Evolutionary conservation across 2,888 invertebrate species (phyloP), one percentile per base, ranked within the genome.

Genomic region (Drosophila hawaiiensis): DNA sequence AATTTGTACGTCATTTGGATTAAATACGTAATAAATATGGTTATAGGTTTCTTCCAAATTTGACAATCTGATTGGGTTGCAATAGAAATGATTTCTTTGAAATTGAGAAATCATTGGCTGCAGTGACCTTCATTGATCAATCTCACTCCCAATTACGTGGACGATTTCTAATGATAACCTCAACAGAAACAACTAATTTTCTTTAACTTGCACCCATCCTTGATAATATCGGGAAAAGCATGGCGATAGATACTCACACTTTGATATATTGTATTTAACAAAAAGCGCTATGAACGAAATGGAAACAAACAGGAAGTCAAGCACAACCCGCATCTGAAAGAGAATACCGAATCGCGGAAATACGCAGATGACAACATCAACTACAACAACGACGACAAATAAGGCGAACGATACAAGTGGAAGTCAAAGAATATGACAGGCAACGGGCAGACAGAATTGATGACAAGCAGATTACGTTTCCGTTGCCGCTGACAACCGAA

Each of bases 391-490:
- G 35, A 60, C 63, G 61, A 64, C 66, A 76, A 72, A 47, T 41
- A 61, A 66, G 70, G 43, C 59, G 54, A 52, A 54, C 47, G 59
- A 22, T 64, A 58, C 54, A 55, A 55, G 47, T 60, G 28, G 61
- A 47, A 54, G 63, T 31, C 80, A 68, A 58, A 59, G 68, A 81
- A 64, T 73, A 66, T 52, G 50, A 61, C 62, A 61, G 68, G 61
- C 67, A 69, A 59, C 59, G 67, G 65, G 19, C 74, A 66, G 69
- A 50, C 65, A 59, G 68, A 78, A 78, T 80, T 83, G 90, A 89
- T 85, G 90, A 89, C 86, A 86, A 90, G 84, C 84, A 90, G 90
- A 87, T 87, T 87, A 89, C 90, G 90, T 82, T 87, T 87, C 86
- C 86, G 90, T 66, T 89, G 89, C 64, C 73, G 75, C 69, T 86